phyloP scores from a whole-genome alignment of 2,797 vertebrate genomes.

The Aselliscus stoliczkanus region DNA sequence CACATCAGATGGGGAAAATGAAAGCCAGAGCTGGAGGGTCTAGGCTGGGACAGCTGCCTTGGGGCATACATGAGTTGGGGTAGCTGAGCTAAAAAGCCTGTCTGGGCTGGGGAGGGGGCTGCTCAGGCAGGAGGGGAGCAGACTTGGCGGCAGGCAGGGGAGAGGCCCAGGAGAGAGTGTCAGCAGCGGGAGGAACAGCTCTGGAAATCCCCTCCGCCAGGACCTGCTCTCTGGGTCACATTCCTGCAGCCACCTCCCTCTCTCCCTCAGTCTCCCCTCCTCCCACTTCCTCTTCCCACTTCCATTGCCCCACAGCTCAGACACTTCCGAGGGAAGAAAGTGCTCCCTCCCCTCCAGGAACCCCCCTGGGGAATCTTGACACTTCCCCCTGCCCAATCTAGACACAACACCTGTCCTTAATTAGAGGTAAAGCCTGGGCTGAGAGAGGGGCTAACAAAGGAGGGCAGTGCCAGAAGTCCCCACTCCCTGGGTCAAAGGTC shows the following conservation, averaged over 20 bases:
- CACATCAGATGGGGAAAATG: constrained; percentile 61
- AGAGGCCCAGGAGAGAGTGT: constrained; percentile 59
- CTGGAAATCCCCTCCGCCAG: constrained; percentile 75
- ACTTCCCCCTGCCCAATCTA: background rate
- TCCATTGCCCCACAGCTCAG: constrained; percentile 44
- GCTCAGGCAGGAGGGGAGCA: background rate
- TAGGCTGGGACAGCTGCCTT: constrained; percentile 19
- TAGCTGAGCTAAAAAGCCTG: background rate
- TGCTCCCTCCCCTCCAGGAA: background rate
- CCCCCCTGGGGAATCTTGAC: background rate
- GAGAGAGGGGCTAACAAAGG: background rate
- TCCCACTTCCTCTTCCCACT: constrained; percentile 72
- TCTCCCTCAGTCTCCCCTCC: constrained; percentile 61
- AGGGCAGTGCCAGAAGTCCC: background rate
- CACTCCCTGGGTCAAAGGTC: constrained; percentile 21
- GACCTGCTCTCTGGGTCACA: constrained; percentile 72
- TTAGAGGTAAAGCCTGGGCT: background rate
- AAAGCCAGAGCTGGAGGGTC: constrained; percentile 44
- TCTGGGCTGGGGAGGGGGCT: constrained; percentile 41
- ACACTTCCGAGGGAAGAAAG: constrained; percentile 24
- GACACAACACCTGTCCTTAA: constrained; percentile 16
- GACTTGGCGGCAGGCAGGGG: background rate
- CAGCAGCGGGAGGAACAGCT: constrained; percentile 48
- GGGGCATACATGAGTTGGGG: background rate
- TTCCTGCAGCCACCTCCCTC: constrained; percentile 75